These are phyloP conservation scores for Poeciliopsis infans DNA, from an alignment of 2,797 vertebrate genomes.

Conservation along the genomic window DNA sequence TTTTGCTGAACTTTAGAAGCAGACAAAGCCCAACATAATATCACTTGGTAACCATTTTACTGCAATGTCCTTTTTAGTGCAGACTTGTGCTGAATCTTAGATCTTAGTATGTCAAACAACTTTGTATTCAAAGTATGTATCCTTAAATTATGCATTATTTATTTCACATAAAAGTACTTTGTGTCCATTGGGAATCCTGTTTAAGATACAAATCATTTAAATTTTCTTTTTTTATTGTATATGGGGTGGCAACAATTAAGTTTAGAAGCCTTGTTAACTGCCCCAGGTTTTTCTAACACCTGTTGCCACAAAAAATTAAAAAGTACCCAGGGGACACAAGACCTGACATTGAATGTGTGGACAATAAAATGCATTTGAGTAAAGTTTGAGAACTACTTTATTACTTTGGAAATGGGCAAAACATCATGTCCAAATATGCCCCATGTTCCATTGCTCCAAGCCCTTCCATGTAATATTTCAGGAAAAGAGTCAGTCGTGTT, in stretches of 20 bases:
- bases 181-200: constrained; percentile 65
- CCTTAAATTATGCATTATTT: constrained; percentile 1
- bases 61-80: constrained; percentile 23
- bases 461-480: constrained; percentile 20
- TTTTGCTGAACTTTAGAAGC: constrained; percentile 36
- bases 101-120: constrained; percentile 4
- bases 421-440: constrained; percentile 35
- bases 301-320: not conserved
- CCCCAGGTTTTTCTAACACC: not conserved
- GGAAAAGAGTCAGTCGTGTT: constrained; percentile 12
- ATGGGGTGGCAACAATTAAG: not conserved
- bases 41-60: constrained; percentile 3
- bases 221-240: not conserved
- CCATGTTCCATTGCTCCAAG: constrained; percentile 25
- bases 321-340: constrained; percentile 63
- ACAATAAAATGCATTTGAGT: constrained; percentile 22
- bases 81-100: constrained; percentile 22
- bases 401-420: constrained; percentile 22
- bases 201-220: not conserved
- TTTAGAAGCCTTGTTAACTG: not conserved
- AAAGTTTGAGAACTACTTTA: constrained; percentile 29
- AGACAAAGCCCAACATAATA: constrained; percentile 22
- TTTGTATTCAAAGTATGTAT: constrained; percentile 21
- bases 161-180: constrained; percentile 30
- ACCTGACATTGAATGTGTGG: constrained; percentile 22